Conservation (phyloP, 1,140 invertebrate species). For the Microplitis demolitor region DNA sequence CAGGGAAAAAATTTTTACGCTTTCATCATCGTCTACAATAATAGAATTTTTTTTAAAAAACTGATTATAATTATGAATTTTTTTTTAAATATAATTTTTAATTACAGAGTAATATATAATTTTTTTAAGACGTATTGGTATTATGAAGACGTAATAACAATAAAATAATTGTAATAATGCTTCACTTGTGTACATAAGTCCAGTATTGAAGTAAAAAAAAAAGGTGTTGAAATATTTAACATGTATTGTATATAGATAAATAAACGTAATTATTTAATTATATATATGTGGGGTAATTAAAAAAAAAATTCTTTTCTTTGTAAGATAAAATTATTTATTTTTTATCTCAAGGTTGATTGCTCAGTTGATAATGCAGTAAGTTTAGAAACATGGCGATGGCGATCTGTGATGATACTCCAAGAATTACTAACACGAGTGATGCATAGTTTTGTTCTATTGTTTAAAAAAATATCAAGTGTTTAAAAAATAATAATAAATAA, state of each 20-base stretch:
- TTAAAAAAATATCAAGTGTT: background rate
- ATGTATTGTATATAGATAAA: constrained; percentile 15
- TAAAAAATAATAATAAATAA: background rate
- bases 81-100: background rate
- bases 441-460: background rate
- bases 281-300: background rate
- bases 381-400: constrained; percentile 1
- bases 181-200: constrained; percentile 2
- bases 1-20: background rate
- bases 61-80: background rate
- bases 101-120: constrained; percentile 10
- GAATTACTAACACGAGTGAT: background rate
- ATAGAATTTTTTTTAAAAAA: no score
- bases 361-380: constrained; percentile 3
- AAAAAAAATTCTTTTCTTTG: background rate
- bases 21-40: background rate
- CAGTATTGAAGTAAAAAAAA: background rate
- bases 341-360: no score
- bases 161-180: constrained; percentile 8
- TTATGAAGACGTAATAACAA: background rate
- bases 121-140: constrained; percentile 11
- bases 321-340: no score
- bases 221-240: background rate
- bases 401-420: background rate
- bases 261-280: constrained; percentile 14